These are phyloP conservation scores for Anhinga anhinga DNA, from an alignment of 2,113 vertebrate genomes.

Conservation along the genomic window DNA sequence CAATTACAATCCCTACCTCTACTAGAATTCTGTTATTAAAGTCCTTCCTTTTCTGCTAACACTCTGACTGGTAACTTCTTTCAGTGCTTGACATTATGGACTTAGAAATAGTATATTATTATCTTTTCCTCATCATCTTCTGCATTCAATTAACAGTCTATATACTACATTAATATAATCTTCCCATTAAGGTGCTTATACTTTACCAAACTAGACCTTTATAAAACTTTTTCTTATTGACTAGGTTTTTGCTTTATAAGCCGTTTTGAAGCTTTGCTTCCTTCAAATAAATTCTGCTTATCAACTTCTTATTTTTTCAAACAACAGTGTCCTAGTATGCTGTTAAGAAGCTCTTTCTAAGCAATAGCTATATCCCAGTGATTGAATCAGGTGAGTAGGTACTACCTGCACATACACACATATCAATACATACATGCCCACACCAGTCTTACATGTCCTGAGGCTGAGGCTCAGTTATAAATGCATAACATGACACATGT, in stretches of 20 bases:
- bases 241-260: neutral
- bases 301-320: neutral
- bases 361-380: neutral
- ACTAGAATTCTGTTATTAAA: neutral
- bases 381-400: neutral
- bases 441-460: neutral
- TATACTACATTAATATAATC: neutral
- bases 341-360: neutral
- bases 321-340: neutral
- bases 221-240: neutral
- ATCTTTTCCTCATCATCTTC: neutral
- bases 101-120: neutral
- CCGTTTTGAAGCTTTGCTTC: neutral
- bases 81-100: neutral
- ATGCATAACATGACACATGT: neutral
- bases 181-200: neutral
- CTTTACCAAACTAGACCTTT: neutral
- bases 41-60: neutral
- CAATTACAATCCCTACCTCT: neutral
- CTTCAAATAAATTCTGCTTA: neutral
- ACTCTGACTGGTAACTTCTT: neutral
- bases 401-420: neutral
- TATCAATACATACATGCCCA: neutral
- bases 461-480: neutral
- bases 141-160: neutral